A percentile compares a stretch with the other conserved stretches of the same genome.
Conservation (phyloP, 2,113 vertebrate genomes). For the Procavia capensis region DNA sequence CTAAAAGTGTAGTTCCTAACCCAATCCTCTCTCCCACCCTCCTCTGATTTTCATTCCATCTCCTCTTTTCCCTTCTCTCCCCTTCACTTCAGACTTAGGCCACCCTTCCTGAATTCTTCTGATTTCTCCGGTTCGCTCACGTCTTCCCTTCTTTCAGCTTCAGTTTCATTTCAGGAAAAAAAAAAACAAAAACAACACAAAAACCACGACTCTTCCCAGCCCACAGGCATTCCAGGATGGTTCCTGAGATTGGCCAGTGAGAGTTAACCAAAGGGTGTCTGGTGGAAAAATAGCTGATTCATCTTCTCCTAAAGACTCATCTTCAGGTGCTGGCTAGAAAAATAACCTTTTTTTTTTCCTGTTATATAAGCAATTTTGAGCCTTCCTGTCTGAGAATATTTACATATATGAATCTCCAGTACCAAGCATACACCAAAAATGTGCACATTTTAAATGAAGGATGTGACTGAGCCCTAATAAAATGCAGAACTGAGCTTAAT, state of each 20-base stretch:
- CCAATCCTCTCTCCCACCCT: constrained; percentile 50
- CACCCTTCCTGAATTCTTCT: constrained; percentile 18
- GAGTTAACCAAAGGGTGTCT: neutral
- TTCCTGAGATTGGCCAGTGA: constrained; percentile 14
- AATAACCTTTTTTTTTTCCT: neutral
- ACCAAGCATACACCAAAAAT: constrained; percentile 63
- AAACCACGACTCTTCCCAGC: neutral
- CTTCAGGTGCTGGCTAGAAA: constrained; percentile 35
- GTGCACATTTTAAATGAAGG: constrained; percentile 53
- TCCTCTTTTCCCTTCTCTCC: neutral
- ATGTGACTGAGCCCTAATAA: constrained; percentile 46
- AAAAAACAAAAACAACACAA: too few relatives aligned
- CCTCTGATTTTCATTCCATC: neutral
- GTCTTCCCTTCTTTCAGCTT: constrained; percentile 46
- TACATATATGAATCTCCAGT: constrained; percentile 57
- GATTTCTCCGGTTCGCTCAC: neutral
- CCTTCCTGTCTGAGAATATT: constrained; percentile 41
- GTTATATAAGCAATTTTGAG: neutral
- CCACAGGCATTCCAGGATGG: constrained; percentile 20
- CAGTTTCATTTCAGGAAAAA: constrained; percentile 69
- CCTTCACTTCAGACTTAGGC: neutral
- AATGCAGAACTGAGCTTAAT: constrained; percentile 61
- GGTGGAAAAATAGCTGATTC: constrained; percentile 17
- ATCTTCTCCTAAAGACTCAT: constrained; percentile 53
- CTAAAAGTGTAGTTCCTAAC: constrained; percentile 12